phyloP scores from a whole-genome alignment of 2,888 invertebrate species.

The Blastobasis lacticolella region DNA sequence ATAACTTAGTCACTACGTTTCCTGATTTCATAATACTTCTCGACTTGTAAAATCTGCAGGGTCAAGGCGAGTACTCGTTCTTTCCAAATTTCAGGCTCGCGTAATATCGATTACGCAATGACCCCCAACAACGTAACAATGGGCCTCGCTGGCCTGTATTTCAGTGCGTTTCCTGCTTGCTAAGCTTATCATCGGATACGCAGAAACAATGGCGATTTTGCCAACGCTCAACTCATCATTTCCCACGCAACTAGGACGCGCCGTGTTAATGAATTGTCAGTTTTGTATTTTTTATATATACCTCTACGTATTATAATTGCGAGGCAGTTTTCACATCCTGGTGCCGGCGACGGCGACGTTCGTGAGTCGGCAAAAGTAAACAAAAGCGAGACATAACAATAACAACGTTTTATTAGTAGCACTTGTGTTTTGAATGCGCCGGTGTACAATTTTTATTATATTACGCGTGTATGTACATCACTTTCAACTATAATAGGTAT shows the following conservation, averaged over 20 bases:
- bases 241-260: conserved; percentile 29
- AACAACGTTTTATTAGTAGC: background rate
- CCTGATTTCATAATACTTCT: too few species aligned
- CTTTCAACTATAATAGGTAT: too few species aligned
- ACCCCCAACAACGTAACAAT: conserved; percentile 43
- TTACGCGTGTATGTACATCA: too few species aligned
- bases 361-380: background rate
- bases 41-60: too few species aligned
- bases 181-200: conserved; percentile 34
- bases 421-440: background rate
- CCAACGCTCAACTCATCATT: conserved; percentile 37
- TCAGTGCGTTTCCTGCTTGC: conserved; percentile 46
- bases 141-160: conserved; percentile 42
- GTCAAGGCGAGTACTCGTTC: too few species aligned
- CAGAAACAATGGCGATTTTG: conserved; percentile 49
- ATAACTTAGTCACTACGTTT: too few species aligned
- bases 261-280: conserved; percentile 16
- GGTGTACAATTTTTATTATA: too few species aligned
- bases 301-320: background rate
- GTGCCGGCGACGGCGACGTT: background rate
- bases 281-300: conserved; percentile 12
- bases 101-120: conserved; percentile 43
- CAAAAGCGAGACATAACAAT: background rate
- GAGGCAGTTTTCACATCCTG: background rate
- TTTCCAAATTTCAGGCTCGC: conserved; percentile 30